These are phyloP conservation scores for Steatornis caripensis DNA, from an alignment of 2,113 vertebrate species.

Conservation along the genomic window DNA sequence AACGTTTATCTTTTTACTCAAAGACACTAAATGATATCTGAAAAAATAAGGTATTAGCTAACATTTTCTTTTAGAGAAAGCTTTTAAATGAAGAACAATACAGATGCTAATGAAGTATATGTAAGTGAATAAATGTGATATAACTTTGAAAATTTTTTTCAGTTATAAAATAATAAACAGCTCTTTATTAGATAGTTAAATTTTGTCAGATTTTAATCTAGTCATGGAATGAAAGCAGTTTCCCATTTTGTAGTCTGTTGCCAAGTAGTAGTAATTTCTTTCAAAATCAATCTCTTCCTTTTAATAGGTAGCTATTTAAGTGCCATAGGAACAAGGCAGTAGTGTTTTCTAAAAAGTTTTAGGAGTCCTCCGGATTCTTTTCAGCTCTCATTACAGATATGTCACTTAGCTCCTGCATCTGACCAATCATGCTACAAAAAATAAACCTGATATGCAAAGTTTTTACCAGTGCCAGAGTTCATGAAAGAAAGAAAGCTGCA, in stretches of 20 bases:
- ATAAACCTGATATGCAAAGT: neutral
- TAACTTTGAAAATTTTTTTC: neutral
- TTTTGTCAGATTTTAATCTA: conserved; percentile 31
- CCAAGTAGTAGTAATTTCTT: neutral
- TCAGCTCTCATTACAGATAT: neutral
- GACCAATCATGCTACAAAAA: neutral
- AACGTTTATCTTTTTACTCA: neutral
- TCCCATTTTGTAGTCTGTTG: neutral
- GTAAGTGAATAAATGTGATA: neutral
- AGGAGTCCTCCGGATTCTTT: neutral
- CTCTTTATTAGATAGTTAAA: neutral
- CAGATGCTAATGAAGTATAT: neutral
- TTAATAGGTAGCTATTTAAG: conserved; percentile 37
- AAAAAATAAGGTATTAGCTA: neutral
- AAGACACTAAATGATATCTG: neutral
- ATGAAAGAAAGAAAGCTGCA: neutral
- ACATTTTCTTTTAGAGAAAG: neutral
- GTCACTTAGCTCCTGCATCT: neutral
- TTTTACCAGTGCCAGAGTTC: neutral
- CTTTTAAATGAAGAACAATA: neutral
- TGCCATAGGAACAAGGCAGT: neutral
- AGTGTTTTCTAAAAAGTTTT: conserved; percentile 34
- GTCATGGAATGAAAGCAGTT: neutral
- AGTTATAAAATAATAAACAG: conserved; percentile 16
- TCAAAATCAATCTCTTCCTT: conserved; percentile 28